phyloP scores from a whole-genome alignment of 2,797 vertebrate species.

The Chrosomus eos region DNA sequence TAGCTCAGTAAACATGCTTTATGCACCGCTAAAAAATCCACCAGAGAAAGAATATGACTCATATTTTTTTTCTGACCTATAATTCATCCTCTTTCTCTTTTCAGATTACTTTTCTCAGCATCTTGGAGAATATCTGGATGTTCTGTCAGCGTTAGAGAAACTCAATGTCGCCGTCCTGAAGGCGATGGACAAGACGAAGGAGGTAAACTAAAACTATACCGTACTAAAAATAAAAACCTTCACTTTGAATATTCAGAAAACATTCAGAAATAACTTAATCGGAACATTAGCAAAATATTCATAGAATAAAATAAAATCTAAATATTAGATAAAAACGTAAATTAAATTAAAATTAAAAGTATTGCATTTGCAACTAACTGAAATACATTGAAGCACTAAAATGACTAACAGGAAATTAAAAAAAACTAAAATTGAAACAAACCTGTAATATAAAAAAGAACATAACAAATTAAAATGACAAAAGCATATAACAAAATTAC shows the following conservation, averaged over 20 bases:
- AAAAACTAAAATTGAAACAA: neutral
- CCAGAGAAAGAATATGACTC: neutral
- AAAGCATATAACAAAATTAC: neutral
- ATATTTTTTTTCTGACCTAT: neutral
- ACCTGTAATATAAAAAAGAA: neutral
- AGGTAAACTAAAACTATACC: constrained; percentile 78
- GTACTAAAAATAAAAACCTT: neutral
- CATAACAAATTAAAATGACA: too few relatives aligned
- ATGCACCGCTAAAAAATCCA: neutral
- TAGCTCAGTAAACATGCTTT: neutral
- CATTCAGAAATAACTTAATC: neutral
- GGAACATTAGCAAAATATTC: neutral
- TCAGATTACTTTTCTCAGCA: constrained; percentile 94
- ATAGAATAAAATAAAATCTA: neutral
- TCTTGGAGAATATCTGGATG: constrained; percentile 89
- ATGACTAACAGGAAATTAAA: neutral
- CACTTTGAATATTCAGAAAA: neutral
- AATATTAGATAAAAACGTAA: neutral
- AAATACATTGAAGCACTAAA: neutral
- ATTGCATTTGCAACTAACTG: neutral
- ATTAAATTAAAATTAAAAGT: neutral
- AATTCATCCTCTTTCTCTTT: constrained; percentile 10
- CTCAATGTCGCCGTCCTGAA: constrained; percentile 90
- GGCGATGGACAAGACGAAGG: constrained; percentile 97
- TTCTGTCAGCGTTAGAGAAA: constrained; percentile 90